Conservation (phyloP, 1,140 invertebrate genomes). For the Augochlora pura region DNA sequence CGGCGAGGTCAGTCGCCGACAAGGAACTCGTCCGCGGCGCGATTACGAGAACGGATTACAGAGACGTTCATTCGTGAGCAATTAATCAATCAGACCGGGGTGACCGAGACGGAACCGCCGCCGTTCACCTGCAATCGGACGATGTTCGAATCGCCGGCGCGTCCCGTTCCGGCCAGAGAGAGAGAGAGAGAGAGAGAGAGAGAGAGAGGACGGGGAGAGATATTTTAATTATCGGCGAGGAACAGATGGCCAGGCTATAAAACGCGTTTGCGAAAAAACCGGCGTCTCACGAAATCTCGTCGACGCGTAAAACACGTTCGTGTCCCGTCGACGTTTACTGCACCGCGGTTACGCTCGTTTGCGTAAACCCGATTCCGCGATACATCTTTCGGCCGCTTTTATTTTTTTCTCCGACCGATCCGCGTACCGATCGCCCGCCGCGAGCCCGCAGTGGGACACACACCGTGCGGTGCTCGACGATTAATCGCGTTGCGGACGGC, state of each 20-base stretch:
- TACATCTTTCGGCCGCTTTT: neutral
- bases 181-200: too few relatives aligned
- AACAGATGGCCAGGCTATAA: constrained; percentile 31
- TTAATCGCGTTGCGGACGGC: neutral
- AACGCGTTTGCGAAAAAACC: neutral
- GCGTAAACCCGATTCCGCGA: too few relatives aligned
- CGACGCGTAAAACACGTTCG: neutral
- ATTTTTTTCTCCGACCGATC: neutral
- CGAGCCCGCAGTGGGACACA: neutral
- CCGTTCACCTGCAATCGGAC: neutral
- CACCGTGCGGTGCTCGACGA: neutral
- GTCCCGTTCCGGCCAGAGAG: too few relatives aligned
- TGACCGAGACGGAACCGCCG: too few relatives aligned
- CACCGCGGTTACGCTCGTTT: neutral
- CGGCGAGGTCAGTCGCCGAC: neutral
- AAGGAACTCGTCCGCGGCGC: neutral
- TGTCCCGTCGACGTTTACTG: neutral
- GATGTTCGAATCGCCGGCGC: neutral
- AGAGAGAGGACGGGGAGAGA: neutral
- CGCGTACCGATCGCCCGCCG: too few relatives aligned
- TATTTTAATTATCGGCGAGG: constrained; percentile 27
- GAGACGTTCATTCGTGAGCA: neutral
- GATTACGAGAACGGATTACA: neutral
- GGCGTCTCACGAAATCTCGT: constrained; percentile 7
- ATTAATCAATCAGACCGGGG: constrained; percentile 13